Evolutionary conservation across 1,140 invertebrate species (phyloP).

Genomic region (silkworm (Bombyx mori)): ASM3026992v2 NC_085110.1:14010001-14010500

Average conservation of each 20-base stretch:
- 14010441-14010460: too few species aligned
- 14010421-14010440: slow-evolving; percentile 81
- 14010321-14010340: slow-evolving; percentile 92
- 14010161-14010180: too few species aligned
- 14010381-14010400: slow-evolving; percentile 95
- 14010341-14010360: slow-evolving; percentile 86
- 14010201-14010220: too few species aligned
- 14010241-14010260: background rate
- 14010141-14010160: too few species aligned
- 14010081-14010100: background rate
- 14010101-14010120: too few species aligned
- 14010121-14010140: too few species aligned
- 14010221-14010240: too few species aligned
- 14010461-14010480: too few species aligned
- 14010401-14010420: slow-evolving; percentile 92
- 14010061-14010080: background rate
- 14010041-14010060: too few species aligned
- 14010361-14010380: slow-evolving; percentile 92
- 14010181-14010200: too few species aligned
- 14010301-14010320: slow-evolving; percentile 80
- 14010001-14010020: slow-evolving; percentile 69
- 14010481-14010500: slow-evolving; percentile 1
- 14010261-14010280: slow-evolving; percentile 22
- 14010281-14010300: slow-evolving; percentile 82
- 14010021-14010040: background rate